phyloP scores from a whole-genome alignment of 2,113 vertebrate genomes.

The Dinomys branickii region DNA sequence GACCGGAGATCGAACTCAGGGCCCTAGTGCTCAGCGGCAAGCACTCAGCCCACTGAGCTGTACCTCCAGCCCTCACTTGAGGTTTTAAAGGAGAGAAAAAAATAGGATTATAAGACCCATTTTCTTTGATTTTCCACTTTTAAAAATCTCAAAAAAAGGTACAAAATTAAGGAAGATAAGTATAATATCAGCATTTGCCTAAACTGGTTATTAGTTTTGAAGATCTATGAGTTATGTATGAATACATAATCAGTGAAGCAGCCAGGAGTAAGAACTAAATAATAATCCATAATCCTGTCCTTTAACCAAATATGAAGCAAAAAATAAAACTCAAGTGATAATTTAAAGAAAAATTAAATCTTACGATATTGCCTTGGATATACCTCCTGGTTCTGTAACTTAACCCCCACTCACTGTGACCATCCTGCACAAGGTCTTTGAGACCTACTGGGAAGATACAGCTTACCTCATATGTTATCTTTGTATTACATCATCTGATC shows the following conservation, averaged over 20 bases:
- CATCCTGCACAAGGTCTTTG: neutral
- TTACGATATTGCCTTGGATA: neutral
- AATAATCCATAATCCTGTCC: neutral
- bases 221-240: neutral
- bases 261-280: neutral
- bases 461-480: neutral
- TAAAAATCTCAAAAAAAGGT: conserved; percentile 15
- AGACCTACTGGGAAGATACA: neutral
- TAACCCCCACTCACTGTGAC: neutral
- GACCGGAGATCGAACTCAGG: too few relatives aligned
- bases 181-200: neutral
- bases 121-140: conserved; percentile 19
- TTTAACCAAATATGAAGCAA: neutral
- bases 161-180: neutral
- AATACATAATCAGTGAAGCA: conserved; percentile 31
- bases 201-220: conserved; percentile 16
- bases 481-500: conserved; percentile 31
- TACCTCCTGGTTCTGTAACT: neutral
- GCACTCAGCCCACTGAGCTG: too few relatives aligned
- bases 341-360: conserved; percentile 49
- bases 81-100: conserved; percentile 50
- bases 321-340: conserved; percentile 14
- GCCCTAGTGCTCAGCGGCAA: too few relatives aligned
- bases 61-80: too few relatives aligned
- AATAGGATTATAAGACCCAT: neutral